Percentiles rank a stretch among this genome's conserved stretches.
phyloP scores from a whole-genome alignment of 30 jellyfish, hydroid and myxozoan species.

The Chrysaora quinquecirrha region DNA sequence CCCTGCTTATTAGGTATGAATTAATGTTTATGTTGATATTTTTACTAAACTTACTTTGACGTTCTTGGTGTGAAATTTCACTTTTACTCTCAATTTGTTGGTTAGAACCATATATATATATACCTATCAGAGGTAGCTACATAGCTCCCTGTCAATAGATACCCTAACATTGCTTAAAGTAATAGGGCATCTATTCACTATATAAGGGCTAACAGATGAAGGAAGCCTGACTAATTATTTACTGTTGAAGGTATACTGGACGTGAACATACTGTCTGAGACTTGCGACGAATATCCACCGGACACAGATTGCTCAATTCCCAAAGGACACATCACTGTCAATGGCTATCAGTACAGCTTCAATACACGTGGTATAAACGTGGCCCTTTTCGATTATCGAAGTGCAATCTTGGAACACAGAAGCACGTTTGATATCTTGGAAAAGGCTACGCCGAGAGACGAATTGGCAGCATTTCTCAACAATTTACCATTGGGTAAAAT shows the following conservation, averaged over 20 bases:
- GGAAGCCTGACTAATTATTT: too few species aligned
- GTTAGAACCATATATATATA: too few species aligned
- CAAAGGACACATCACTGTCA: conserved; percentile 17
- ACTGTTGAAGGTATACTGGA: conserved; percentile 5
- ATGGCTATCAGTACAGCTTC: conserved; percentile 13
- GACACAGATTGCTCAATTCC: neutral
- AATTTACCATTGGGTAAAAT: conserved; percentile 13
- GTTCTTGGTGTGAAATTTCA: too few species aligned
- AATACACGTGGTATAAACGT: conserved; percentile 4
- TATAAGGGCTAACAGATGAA: too few species aligned
- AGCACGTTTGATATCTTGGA: neutral
- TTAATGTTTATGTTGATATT: too few species aligned
- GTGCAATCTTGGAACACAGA: conserved; percentile 19
- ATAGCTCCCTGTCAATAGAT: too few species aligned
- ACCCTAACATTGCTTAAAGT: too few species aligned
- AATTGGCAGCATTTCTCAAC: neutral
- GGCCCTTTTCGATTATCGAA: conserved; percentile 10
- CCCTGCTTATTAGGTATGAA: too few species aligned
- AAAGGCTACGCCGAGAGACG: neutral
- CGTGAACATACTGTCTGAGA: neutral
- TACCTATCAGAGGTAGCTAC: too few species aligned
- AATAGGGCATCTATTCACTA: too few species aligned
- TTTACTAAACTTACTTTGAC: too few species aligned
- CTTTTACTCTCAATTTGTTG: too few species aligned
- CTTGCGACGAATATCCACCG: conserved; percentile 8